These are phyloP conservation scores for Malurus splendens DNA, from an alignment of 2,797 vertebrate genomes.

Conservation along the genomic window DNA sequence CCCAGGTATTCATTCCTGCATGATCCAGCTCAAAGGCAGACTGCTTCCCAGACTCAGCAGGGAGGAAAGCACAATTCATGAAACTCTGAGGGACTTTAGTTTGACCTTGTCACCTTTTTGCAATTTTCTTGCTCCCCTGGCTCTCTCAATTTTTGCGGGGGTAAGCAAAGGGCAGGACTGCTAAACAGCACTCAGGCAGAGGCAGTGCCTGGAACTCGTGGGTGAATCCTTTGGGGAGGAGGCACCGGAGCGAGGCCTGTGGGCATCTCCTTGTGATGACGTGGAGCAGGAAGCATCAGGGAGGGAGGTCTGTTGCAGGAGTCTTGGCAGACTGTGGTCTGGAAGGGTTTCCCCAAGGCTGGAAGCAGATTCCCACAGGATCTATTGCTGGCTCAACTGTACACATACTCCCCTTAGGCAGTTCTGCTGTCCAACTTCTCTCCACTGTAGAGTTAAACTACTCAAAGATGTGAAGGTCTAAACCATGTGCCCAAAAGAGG, in stretches of 20 bases:
- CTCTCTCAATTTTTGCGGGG: not conserved
- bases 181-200: not conserved
- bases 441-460: not conserved
- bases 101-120: not conserved
- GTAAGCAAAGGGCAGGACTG: not conserved
- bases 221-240: not conserved
- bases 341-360: not conserved
- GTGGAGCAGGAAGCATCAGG: not conserved
- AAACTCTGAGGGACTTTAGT: not conserved
- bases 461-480: not conserved
- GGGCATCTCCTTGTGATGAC: not conserved
- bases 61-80: not conserved
- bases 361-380: not conserved
- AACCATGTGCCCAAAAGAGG: not conserved
- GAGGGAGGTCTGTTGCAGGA: not conserved
- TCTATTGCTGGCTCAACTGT: not conserved
- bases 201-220: not conserved
- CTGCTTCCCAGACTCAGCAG: not conserved
- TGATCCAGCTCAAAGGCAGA: not conserved
- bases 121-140: not conserved
- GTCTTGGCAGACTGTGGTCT: not conserved
- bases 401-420: not conserved
- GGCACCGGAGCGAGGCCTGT: fast-evolving
- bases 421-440: not conserved
- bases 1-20: not conserved